Percentiles rank a stretch among this genome's conserved stretches.
These are phyloP conservation scores for Bombyx huttoni DNA, from an alignment of 2,888 invertebrate species.

Conservation along the genomic window DNA sequence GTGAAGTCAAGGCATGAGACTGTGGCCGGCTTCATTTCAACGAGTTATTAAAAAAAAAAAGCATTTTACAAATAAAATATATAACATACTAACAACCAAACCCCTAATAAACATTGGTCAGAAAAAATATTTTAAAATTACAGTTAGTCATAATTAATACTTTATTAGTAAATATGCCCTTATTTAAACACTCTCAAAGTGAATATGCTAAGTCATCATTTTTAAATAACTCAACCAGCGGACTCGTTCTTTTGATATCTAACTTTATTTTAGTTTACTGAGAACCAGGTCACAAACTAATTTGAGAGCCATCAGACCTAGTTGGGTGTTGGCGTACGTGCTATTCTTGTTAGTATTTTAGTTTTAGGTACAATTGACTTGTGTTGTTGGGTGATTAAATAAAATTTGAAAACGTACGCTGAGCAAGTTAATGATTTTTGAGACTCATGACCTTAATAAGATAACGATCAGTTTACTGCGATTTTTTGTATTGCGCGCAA, in stretches of 20 bases:
- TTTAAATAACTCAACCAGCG: conserved; percentile 17
- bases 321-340: conserved; percentile 4
- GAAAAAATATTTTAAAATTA: too few relatives aligned
- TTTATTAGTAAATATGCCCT: not conserved
- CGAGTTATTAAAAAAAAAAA: too few relatives aligned
- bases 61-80: too few relatives aligned
- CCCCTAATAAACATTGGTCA: too few relatives aligned
- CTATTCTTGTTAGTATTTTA: not conserved
- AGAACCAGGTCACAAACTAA: conserved; percentile 38
- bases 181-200: not conserved
- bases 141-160: not conserved
- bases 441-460: too few relatives aligned
- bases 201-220: conserved; percentile 6
- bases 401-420: too few relatives aligned
- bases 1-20: too few relatives aligned
- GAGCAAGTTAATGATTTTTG: too few relatives aligned
- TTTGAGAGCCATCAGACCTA: conserved; percentile 28
- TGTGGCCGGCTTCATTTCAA: too few relatives aligned
- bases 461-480: too few relatives aligned
- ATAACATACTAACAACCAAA: too few relatives aligned
- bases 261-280: conserved; percentile 31
- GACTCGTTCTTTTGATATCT: conserved; percentile 19
- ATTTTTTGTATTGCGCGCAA: too few relatives aligned
- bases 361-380: not conserved
- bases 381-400: not conserved